Base-by-base conservation (phyloP, 2,797 vertebrate species). In the Bovichtus diacanthus region DNA sequence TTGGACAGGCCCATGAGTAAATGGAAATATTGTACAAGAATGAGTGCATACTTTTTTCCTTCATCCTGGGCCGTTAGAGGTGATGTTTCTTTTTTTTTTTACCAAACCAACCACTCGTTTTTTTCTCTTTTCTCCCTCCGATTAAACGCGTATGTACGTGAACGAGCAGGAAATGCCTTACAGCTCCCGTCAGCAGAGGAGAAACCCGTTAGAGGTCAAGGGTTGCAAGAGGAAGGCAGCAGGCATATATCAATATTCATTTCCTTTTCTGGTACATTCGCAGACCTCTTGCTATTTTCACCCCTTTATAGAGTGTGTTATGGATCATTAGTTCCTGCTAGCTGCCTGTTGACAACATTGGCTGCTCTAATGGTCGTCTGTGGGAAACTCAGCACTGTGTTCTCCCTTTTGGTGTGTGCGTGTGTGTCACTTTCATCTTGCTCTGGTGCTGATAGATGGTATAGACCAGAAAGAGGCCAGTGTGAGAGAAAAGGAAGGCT, bases 11-110 rank as follows among this genome's bases (percentile, higher is more conserved):
- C 81, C 70, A 87, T 94, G 90, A 93, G 84, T 90, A 85, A 92
- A 93, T 94, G 91, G 90, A 93, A 94, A 94, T 90, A 90, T 82
- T 90, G 86, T 91, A 92, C 82, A 90, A 90, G 88, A 93, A 91
- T 61, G 80, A 87, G 87, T 87, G 88, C 87, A 87, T 83, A 88
- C 56, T 90, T 93, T 93, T 93, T 89, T 74, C 88, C 81, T 23
- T 83, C 68, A 84, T 88, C 84, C 81, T 76, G 63, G 59, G 54
- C 76, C n/a, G 43, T 80, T 65, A 85, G 80, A 81, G 69, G 78
- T 74, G 5, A 59, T 75, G 38, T 62, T 82, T 64, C 83, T 59
- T 70, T 19, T 78, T 67, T 74, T 78, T 77, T 76, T 70, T 23
- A 65, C 44, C 9, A 76, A 83, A 83, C 83, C 61, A 83, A 71